These are phyloP conservation scores for Pantherophis vulpinus DNA, from an alignment of 2,797 vertebrate species.

Conservation along the genomic window DNA sequence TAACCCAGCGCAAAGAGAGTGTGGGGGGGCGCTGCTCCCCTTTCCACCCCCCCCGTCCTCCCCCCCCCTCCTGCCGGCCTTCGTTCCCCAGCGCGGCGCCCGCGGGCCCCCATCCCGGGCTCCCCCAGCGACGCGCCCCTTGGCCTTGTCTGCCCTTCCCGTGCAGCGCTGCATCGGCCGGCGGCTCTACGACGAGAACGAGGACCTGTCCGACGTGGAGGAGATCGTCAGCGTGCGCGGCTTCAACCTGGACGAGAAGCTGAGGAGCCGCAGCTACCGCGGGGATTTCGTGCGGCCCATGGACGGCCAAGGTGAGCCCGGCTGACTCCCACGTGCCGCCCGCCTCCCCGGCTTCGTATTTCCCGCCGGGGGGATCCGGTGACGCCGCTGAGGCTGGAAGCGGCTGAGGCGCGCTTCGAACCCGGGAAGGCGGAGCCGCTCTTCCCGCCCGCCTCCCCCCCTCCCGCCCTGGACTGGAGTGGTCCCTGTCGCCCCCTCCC, in stretches of 20 bases:
- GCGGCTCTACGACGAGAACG: conserved; percentile 92
- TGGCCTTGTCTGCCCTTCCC: background rate
- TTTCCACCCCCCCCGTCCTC: background rate
- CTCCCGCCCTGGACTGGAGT: too few relatives aligned
- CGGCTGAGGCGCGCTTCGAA: background rate
- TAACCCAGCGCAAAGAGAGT: rapidly evolving
- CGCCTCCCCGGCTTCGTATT: conserved; percentile 70
- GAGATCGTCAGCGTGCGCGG: conserved; percentile 90
- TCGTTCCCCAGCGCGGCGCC: background rate
- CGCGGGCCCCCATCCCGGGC: background rate
- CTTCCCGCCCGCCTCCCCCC: too few relatives aligned
- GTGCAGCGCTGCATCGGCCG: conserved; percentile 87
- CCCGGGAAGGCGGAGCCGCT: background rate
- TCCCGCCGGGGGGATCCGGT: conserved; percentile 74
- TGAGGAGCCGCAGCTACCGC: conserved; percentile 81
- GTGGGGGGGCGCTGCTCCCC: background rate
- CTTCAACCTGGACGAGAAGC: conserved; percentile 93
- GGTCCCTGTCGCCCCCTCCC: background rate
- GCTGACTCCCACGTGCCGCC: conserved; percentile 61
- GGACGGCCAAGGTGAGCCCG: conserved; percentile 90
- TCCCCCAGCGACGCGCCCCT: background rate
- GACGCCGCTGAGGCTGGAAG: conserved; percentile 50
- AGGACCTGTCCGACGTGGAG: conserved; percentile 93
- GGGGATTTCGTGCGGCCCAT: conserved; percentile 84
- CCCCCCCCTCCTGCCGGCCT: too few relatives aligned